Evolutionary conservation across 2,113 vertebrate species (phyloP), one percentile per base, ranked within the genome.

Genomic region (Perca schrenkii): DNA sequence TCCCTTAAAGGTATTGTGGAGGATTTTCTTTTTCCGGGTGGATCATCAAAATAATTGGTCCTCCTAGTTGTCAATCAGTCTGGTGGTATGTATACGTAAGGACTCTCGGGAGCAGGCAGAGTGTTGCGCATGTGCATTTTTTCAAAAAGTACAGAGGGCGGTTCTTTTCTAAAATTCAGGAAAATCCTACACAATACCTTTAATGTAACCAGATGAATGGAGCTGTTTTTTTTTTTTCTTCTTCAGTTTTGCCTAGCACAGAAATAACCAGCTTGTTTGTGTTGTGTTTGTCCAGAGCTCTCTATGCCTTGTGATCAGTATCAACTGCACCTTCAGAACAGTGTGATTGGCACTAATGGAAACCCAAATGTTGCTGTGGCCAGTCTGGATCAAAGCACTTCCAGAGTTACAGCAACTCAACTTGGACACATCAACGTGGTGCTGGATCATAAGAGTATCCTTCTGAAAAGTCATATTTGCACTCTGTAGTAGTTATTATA

Each of bases 281-380:
- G 13, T 70, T 76, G 6, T 69, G 1, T 86, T 52, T 72, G 46
- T 85, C 0, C 94, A 98, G 97, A 98, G 65, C 88, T 98, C 47
- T 76, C 63, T 0, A 98, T 98, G 97, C 97, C 97, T 0, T 97
- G 96, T 50, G 97, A 99, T 34, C 98, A 99, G 89, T 99, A 99
- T 0, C 96, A 97, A 71, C 94, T 99, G 65, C 96, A 97, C 91
- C 96, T 99, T 31, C 96, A 97, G 91, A 97, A 97, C 93, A 92
- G 92, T 36, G 21, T 96, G 22, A 83, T 93, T 0, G 82, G 85
- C 40, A 83, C 93, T 0, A 80, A 93, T 58, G 97, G 95, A 86
- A 92, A 96, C 77, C 28, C 78, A 0, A 65, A 91, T 0, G 22
- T 73, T 67, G 89, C 96, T 0, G 96, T 99, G 58, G 97, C 97